These are phyloP conservation scores for Thamnophis elegans DNA, from an alignment of 2,797 vertebrate genomes.

Conservation along the genomic window DNA sequence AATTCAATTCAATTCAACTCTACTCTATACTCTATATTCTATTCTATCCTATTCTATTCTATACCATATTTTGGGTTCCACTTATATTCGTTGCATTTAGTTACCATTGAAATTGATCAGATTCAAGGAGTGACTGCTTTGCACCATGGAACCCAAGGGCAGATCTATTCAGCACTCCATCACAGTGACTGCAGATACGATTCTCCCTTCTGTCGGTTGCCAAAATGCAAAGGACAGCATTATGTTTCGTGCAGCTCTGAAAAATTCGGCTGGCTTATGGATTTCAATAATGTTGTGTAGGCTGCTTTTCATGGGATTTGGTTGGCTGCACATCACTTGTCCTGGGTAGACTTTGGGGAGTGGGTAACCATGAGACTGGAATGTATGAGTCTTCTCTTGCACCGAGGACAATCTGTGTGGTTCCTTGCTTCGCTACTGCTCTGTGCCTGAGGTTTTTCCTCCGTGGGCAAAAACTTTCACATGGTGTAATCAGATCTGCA, in stretches of 20 bases:
- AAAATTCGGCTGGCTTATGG: conserved; percentile 19
- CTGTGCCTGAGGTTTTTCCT: conserved; percentile 19
- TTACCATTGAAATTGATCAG: neutral
- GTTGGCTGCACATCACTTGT: conserved; percentile 24
- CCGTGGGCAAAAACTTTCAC: conserved; percentile 6
- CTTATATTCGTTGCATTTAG: neutral
- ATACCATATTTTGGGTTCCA: neutral
- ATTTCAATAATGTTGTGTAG: conserved; percentile 16
- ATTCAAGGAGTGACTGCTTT: neutral
- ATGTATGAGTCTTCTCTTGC: conserved; percentile 28
- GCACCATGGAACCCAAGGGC: neutral
- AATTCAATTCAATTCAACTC: no score
- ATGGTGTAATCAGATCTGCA: conserved; percentile 8
- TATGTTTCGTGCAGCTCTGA: neutral
- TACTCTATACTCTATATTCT: no score
- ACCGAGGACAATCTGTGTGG: conserved; percentile 14
- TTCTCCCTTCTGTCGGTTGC: neutral
- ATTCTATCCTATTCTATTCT: no score
- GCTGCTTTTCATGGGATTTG: conserved; percentile 17
- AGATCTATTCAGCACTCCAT: neutral
- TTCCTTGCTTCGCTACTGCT: conserved; percentile 7
- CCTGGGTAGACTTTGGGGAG: conserved; percentile 24
- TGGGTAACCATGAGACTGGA: conserved; percentile 25
- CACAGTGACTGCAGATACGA: neutral
- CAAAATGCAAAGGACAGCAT: conserved; percentile 11